Percentiles rank a stretch among this genome's conserved stretches.
phyloP scores from a whole-genome alignment of 2,113 vertebrate genomes.

The Speoplatyrhinus poulsoni region DNA sequence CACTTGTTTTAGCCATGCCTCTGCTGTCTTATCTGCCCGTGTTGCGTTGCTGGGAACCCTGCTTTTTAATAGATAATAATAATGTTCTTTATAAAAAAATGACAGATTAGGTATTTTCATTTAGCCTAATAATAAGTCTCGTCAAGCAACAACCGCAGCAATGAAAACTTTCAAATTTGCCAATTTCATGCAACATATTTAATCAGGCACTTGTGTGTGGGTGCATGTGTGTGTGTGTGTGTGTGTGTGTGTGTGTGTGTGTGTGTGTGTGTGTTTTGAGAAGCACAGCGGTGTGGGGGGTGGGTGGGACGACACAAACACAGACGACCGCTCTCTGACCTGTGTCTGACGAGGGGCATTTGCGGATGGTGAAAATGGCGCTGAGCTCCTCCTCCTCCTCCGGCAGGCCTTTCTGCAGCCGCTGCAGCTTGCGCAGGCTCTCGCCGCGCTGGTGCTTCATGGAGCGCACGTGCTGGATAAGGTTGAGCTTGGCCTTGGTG shows the following conservation, averaged over 20 bases:
- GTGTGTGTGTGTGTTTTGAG: not conserved
- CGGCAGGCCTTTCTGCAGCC: slow-evolving; percentile 93
- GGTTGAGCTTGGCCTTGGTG: slow-evolving; percentile 98
- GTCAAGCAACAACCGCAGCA: too few species aligned
- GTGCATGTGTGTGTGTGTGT: not conserved
- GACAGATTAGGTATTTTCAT: too few species aligned
- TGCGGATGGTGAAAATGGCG: slow-evolving; percentile 95
- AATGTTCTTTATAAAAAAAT: too few species aligned
- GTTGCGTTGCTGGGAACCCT: slow-evolving; percentile 51
- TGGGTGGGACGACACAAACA: not conserved
- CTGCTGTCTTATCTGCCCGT: slow-evolving; percentile 47
- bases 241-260: slow-evolving; percentile 8
- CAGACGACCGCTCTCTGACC: slow-evolving; percentile 76
- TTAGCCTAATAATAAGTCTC: too few species aligned
- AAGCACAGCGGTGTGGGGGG: not conserved
- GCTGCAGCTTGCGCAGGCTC: slow-evolving; percentile 93
- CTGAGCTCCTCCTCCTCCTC: slow-evolving; percentile 93
- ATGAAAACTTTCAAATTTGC: too few species aligned
- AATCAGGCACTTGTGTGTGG: not conserved
- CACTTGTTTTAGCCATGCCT: slow-evolving; percentile 66
- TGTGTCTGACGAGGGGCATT: slow-evolving; percentile 86
- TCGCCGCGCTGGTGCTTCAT: slow-evolving; percentile 98
- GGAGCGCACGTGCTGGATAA: slow-evolving; percentile 97
- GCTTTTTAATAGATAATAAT: slow-evolving; percentile 16
- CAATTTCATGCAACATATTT: not conserved